A percentile compares a stretch with the other conserved stretches of the same genome.
These are phyloP conservation scores for Zygothrica quintamaculata DNA, from an alignment of 2,888 invertebrate genomes.

Conservation along the genomic window DNA sequence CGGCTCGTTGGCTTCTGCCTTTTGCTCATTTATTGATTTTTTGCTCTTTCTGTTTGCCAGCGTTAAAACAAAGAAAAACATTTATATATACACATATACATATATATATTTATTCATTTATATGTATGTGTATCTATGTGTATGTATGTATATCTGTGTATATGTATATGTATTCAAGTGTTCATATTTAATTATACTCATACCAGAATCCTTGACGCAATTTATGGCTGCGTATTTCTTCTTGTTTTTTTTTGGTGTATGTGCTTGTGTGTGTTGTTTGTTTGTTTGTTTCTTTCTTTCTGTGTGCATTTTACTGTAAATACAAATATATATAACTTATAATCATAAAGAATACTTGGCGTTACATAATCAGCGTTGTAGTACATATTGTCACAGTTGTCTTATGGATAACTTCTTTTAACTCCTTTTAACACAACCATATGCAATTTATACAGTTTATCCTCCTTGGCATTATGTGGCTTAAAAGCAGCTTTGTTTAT, in stretches of 20 bases:
- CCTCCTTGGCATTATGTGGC: too few relatives aligned
- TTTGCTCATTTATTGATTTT: constrained; percentile 67
- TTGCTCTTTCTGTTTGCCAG: constrained; percentile 29
- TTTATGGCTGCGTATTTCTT: constrained; percentile 18
- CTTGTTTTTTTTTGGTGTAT: too few relatives aligned
- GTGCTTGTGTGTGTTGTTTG: neutral
- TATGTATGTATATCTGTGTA: too few relatives aligned
- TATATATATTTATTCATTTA: neutral
- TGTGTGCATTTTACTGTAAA: constrained; percentile 20
- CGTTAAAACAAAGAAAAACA: constrained; percentile 61
- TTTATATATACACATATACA: constrained; percentile 3
- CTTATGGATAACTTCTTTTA: too few relatives aligned
- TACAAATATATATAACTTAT: constrained; percentile 30
- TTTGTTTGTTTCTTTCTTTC: constrained; percentile 12
- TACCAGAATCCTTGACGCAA: constrained; percentile 47
- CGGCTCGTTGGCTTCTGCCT: constrained; percentile 13
- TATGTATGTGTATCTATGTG: too few relatives aligned
- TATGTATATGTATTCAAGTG: constrained; percentile 41
- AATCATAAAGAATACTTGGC: constrained; percentile 47
- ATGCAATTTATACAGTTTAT: too few relatives aligned
- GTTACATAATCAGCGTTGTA: constrained; percentile 34
- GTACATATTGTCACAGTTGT: too few relatives aligned
- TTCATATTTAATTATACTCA: constrained; percentile 73
- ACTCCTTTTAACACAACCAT: too few relatives aligned
- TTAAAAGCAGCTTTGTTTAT: too few relatives aligned